Evolutionary conservation across 92 coral and sea anemone species (phyloP), one percentile per base, ranked within the genome.

Genomic region (Chrysogorgia sp.): DNA sequence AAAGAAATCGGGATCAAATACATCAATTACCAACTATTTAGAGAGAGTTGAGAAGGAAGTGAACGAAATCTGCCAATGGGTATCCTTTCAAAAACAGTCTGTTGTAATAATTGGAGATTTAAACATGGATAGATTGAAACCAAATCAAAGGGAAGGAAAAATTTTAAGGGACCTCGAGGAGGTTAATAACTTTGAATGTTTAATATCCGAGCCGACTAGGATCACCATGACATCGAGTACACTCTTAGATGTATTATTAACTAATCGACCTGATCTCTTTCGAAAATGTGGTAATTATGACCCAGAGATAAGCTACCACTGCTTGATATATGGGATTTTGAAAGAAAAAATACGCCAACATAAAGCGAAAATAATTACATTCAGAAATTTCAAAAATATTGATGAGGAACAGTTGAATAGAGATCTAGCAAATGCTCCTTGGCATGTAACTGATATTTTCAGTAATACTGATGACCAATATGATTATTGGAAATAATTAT

Each of bases 91-190:
- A 48, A 83, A n/a, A n/a, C n/a, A n/a, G n/a, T n/a, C n/a, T n/a
- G n/a, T n/a, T n/a, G n/a, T n/a, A n/a, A n/a, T n/a, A 83, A 28
- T 50, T 2, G 82, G 86, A 9, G 86, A 83, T 40, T 52, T 83
- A 55, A 76, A 67, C 34, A 37, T 76, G 72, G 87, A 83, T 50
- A 77, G 87, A 64, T 55, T 83, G 23, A 55, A 59, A 58, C 79
- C 83, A 31, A 63, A 76, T 13, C 30, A 65, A 6, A 35, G 87
- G 35, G 79, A 63, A 56, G 83, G 87, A 19, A 76, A 77, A 64
- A 83, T 83, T 2, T 34, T 83, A 35, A 25, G 17, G 14, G 87
- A 83, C 32, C 71, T 83, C 12, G 87, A 83, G 58, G 88, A 84
- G 48, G 79, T 77, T 21, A 32, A 84, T 53, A 55, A 62, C 64